These are phyloP conservation scores for Harpagoxenus sublaevis DNA, from an alignment of 2,888 invertebrate species.

Conservation along the genomic window DNA sequence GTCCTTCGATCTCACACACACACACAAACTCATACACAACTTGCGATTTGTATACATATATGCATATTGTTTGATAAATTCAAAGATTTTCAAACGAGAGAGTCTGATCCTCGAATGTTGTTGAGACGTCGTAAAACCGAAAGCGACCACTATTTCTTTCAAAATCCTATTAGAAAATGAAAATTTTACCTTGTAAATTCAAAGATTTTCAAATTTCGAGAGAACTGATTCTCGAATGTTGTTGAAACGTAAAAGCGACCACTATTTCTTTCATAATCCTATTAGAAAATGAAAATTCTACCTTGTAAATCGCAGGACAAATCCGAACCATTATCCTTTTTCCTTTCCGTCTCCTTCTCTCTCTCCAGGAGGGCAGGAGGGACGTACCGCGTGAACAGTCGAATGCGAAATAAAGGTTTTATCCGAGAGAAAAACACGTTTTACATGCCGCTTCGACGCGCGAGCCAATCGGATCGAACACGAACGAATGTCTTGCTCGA, in stretches of 20 bases:
- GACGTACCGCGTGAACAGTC: not conserved
- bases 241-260: not conserved
- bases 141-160: not conserved
- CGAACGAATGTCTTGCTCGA: not conserved
- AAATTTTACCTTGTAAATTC: not conserved
- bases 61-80: not conserved
- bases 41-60: not conserved
- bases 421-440: not conserved
- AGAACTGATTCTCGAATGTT: not conserved
- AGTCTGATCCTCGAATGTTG: not conserved
- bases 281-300: not conserved
- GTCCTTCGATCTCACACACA: no score
- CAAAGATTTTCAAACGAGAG: not conserved
- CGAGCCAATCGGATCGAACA: not conserved
- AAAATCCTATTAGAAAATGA: not conserved
- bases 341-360: not conserved
- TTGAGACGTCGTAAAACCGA: not conserved
- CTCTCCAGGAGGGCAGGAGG: no score
- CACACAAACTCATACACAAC: no score
- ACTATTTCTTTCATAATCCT: not conserved
- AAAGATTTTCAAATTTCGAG: not conserved
- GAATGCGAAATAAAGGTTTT: not conserved
- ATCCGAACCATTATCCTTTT: not conserved
- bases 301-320: not conserved
- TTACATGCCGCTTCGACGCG: not conserved